Percentiles rank a stretch among this genome's conserved stretches.
phyloP scores from a whole-genome alignment of 2,113 vertebrate species.

The Bos taurus region DNA sequence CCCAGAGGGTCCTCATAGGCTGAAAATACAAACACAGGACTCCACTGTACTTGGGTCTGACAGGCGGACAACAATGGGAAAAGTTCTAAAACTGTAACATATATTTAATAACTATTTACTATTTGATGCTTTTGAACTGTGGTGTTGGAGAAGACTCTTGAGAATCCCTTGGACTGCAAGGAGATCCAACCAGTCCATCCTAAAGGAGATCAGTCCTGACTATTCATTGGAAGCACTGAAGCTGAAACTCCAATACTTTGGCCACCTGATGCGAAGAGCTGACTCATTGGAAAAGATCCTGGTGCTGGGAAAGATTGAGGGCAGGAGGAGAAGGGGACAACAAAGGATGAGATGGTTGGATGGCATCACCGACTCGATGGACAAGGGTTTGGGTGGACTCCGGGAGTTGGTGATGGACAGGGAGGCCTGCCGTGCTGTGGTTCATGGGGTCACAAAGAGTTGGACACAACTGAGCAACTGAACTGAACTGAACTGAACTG shows the following conservation, averaged over 20 bases:
- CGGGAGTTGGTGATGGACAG: background rate
- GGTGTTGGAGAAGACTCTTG: background rate
- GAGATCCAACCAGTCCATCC: background rate
- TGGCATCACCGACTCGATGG: background rate
- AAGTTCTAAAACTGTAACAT: background rate
- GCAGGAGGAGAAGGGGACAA: background rate
- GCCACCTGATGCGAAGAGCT: background rate
- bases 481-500: background rate
- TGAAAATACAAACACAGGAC: background rate
- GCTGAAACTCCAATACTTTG: background rate
- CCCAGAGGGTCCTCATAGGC: background rate
- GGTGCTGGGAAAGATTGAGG: background rate
- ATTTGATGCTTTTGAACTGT: background rate
- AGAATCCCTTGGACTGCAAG: background rate
- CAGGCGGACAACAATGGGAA: background rate
- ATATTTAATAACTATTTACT: background rate
- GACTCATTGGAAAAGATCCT: background rate
- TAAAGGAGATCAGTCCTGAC: background rate
- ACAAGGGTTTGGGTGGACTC: background rate
- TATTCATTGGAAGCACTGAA: background rate
- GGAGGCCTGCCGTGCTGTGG: background rate
- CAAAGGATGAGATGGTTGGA: background rate
- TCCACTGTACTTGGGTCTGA: background rate
- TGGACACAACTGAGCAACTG: fast-evolving
- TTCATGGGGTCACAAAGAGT: background rate